Base-by-base conservation (phyloP, 2,888 invertebrate species). In the Clanis bilineata region DNA sequence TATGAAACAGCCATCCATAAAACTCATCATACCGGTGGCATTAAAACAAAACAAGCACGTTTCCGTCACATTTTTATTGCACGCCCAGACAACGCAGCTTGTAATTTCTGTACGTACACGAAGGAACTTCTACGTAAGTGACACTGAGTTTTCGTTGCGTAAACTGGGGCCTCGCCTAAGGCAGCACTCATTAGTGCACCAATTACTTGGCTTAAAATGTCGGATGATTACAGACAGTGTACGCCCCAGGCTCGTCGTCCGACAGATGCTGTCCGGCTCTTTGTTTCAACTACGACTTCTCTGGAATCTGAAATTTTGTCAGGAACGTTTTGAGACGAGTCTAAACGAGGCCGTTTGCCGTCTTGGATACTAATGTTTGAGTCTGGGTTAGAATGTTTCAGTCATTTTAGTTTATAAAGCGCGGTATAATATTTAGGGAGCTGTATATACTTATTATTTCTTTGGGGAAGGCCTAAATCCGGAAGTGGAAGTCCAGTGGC, bases 171-270 rank as follows among this genome's bases (percentile, higher is more conserved):
- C 85, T 80, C 63, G 88, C 90, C 90, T 80, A 67, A 78, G 89
- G 90, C 88, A 64, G 71, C 70, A 68, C 85, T 90, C 89, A 91
- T 90, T 91, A 90, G 86, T 75, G 61, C 74, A 68, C 79, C 88
- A 88, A 91, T 91, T 91, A 90, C 84, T 77, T 82, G 74, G 77
- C 83, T 84, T 86, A 85, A 85, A 90, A 91, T 85, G 87, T 81
- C 81, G 76, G 81, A 77, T 90, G 90, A 91, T 91, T 90, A 87
- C 85, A 88, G 83, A 77, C 75, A 70, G 75, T 71, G 65, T 70
- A 65, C 62, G 84, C 84, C 83, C 67, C 76, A 68, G 85, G 87
- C 88, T 76, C 73, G 73, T 71, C 78, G 73, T 71, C 70, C 79
- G 77, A 80, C 89, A 88, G 88, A 88, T 90, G 87, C 85, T 80